Evolutionary conservation across 2,113 vertebrate species (phyloP).

Genomic region (Oncorhynchus gorbuscha): DNA sequence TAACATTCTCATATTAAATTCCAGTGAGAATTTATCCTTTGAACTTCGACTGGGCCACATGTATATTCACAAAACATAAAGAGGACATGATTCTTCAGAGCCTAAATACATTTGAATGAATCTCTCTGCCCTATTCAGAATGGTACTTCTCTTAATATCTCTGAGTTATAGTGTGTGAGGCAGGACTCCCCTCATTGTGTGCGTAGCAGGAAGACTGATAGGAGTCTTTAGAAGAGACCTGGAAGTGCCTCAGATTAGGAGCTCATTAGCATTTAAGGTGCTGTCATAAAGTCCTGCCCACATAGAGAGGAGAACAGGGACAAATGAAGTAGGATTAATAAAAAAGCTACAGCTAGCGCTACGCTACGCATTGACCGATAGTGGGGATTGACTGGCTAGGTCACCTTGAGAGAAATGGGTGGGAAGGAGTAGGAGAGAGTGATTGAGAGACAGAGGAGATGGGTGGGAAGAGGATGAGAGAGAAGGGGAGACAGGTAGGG

Average conservation of each 20-base stretch:
- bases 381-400: constrained; percentile 67
- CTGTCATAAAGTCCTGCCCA: constrained; percentile 75
- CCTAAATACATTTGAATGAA: constrained; percentile 67
- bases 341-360: constrained; percentile 25
- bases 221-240: constrained; percentile 72
- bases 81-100: constrained; percentile 63
- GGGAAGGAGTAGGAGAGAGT: constrained; percentile 39
- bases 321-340: constrained; percentile 78
- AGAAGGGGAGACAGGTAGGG: constrained; percentile 33
- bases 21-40: constrained; percentile 56
- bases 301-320: constrained; percentile 69
- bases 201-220: constrained; percentile 70
- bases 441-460: constrained; percentile 20
- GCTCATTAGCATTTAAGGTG: constrained; percentile 79
- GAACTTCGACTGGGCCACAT: constrained; percentile 39
- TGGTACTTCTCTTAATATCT: constrained; percentile 61
- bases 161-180: constrained; percentile 37
- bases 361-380: constrained; percentile 64
- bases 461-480: constrained; percentile 51
- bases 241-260: constrained; percentile 71
- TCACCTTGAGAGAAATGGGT: constrained; percentile 70
- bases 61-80: constrained; percentile 62
- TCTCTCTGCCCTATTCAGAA: constrained; percentile 62
- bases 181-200: constrained; percentile 66
- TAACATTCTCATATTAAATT: constrained; percentile 47